Conservation (phyloP, 2,113 vertebrate species). For the Columbina picui region DNA sequence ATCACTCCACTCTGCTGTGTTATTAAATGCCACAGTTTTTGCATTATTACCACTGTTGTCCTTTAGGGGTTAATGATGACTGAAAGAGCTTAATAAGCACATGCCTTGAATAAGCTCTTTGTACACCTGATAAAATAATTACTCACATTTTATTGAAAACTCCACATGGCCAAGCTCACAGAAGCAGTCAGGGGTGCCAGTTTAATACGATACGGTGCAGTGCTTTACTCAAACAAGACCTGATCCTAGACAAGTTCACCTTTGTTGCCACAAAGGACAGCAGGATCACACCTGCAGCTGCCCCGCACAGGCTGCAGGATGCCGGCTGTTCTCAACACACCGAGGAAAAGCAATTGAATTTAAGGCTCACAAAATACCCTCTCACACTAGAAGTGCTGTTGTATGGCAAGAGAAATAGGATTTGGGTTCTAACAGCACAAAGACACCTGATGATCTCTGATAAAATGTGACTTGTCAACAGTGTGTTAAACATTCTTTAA, state of each 20-base stretch:
- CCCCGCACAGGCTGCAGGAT: neutral
- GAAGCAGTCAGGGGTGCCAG: constrained; percentile 37
- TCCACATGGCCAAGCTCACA: constrained; percentile 6
- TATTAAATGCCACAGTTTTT: neutral
- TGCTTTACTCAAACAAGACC: constrained; percentile 8
- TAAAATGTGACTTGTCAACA: neutral
- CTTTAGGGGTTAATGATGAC: constrained; percentile 38
- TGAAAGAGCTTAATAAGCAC: constrained; percentile 56
- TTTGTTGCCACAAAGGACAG: constrained; percentile 22
- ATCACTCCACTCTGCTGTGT: neutral
- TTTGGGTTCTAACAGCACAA: neutral
- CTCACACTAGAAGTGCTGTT: neutral
- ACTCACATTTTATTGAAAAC: constrained; percentile 42
- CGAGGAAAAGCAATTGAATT: neutral
- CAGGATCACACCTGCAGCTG: neutral
- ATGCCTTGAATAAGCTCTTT: constrained; percentile 51
- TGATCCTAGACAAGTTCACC: constrained; percentile 38
- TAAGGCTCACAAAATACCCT: neutral
- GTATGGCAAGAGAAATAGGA: neutral
- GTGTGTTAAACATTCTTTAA: neutral
- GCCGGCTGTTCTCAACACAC: neutral
- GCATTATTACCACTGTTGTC: constrained; percentile 44
- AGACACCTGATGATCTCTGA: neutral
- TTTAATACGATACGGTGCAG: constrained; percentile 2
- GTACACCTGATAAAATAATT: constrained; percentile 54